Evolutionary conservation across 1,140 invertebrate species (phyloP).

Genomic region (Orchesella cincta): DNA sequence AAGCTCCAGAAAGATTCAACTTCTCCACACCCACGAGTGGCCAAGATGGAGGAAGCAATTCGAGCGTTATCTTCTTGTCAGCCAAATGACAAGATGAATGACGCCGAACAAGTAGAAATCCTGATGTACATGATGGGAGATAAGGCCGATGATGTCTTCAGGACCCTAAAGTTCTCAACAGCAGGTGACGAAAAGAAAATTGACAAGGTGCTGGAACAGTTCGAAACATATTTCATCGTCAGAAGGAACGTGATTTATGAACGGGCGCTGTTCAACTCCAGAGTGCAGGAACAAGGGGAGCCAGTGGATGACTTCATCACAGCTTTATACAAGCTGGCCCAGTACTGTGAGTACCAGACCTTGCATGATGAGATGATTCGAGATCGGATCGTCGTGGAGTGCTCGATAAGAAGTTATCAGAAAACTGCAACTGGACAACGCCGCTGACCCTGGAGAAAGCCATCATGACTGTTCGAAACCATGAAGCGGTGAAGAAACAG

Average conservation of each 20-base stretch:
- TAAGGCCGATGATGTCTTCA: constrained; percentile 32
- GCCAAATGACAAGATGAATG: constrained; percentile 41
- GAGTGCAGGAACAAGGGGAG: constrained; percentile 44
- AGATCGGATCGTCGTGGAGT: constrained; percentile 54
- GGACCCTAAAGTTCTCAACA: constrained; percentile 10
- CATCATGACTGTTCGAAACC: constrained; percentile 45
- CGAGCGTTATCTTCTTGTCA: constrained; percentile 49
- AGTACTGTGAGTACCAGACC: constrained; percentile 22
- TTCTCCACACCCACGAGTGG: constrained; percentile 45
- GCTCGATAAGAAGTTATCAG: constrained; percentile 50
- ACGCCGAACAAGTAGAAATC: constrained; percentile 48
- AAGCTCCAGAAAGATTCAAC: constrained; percentile 30
- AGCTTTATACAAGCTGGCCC: constrained; percentile 33
- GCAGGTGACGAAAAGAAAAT: constrained; percentile 43
- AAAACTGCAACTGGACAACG: constrained; percentile 52
- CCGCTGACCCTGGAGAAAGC: constrained; percentile 52
- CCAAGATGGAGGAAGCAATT: constrained; percentile 51
- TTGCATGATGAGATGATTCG: constrained; percentile 38
- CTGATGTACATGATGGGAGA: constrained; percentile 49
- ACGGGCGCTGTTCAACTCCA: constrained; percentile 47
- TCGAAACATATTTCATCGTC: constrained; percentile 53
- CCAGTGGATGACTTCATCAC: constrained; percentile 49
- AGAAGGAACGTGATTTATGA: constrained; percentile 47
- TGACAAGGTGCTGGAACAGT: constrained; percentile 39
- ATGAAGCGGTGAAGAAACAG: constrained; percentile 48